A percentile compares a stretch with the other conserved stretches of the same genome.
Evolutionary conservation across 1,140 invertebrate species (phyloP).

Genomic region (Heterodera schachtii): DNA sequence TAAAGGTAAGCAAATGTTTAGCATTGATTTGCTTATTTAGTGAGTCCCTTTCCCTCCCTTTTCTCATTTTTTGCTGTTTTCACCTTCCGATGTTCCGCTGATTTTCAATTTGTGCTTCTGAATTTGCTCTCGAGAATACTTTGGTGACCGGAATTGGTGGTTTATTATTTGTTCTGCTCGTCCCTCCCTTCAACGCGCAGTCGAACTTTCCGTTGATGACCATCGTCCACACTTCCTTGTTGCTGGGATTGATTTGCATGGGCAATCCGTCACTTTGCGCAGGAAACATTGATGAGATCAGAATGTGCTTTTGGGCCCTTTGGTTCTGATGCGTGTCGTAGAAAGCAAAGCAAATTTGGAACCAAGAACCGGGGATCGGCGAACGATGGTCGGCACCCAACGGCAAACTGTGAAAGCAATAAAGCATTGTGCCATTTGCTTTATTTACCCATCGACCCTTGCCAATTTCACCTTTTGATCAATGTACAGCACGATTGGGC

Average conservation of each 20-base stretch:
- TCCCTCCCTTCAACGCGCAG: neutral
- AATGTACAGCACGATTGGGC: neutral
- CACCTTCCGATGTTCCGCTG: neutral
- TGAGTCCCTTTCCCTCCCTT: neutral
- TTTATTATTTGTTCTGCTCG: neutral
- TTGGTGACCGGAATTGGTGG: neutral
- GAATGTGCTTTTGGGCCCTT: neutral
- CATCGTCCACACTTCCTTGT: neutral
- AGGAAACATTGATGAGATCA: neutral
- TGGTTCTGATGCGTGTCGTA: neutral
- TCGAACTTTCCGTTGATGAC: neutral
- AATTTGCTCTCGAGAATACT: neutral
- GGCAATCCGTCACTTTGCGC: neutral
- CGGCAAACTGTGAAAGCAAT: conserved; percentile 5
- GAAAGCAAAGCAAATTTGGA: neutral
- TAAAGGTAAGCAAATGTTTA: neutral
- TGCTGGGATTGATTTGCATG: neutral
- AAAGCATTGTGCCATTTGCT: neutral
- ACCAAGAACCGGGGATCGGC: conserved; percentile 4
- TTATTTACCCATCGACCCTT: neutral
- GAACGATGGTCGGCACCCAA: neutral
- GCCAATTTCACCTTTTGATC: conserved; percentile 1
- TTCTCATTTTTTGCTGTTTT: neutral
- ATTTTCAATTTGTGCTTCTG: conserved; percentile 9
- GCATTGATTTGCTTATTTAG: neutral